phyloP scores from a whole-genome alignment of 2,797 vertebrate genomes.

The Clarias pachynema region DNA sequence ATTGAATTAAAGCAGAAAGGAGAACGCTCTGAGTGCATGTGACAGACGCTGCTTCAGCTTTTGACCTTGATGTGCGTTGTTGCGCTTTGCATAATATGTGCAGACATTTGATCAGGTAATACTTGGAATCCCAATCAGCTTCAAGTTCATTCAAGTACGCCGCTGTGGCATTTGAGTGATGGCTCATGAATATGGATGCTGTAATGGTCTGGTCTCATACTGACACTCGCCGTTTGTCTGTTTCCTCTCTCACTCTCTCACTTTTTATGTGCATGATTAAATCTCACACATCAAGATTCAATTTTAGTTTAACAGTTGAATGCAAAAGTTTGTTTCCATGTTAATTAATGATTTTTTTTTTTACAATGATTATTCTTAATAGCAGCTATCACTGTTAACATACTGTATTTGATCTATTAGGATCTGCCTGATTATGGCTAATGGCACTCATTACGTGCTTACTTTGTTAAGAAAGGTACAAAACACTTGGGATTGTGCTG shows the following conservation, averaged over 20 bases:
- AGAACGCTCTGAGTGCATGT: no score
- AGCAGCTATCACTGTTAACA: not conserved
- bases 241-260: conserved; percentile 19
- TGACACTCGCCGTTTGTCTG: not conserved
- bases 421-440: not conserved
- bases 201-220: not conserved
- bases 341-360: not conserved
- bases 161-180: conserved; percentile 37
- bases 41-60: not conserved
- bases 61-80: not conserved
- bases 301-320: not conserved
- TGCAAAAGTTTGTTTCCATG: not conserved
- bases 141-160: conserved; percentile 6
- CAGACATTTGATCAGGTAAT: conserved; percentile 6
- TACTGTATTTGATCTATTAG: not conserved
- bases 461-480: not conserved
- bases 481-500: not conserved
- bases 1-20: not conserved
- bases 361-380: not conserved
- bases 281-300: not conserved
- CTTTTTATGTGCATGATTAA: not conserved
- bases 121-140: conserved; percentile 14
- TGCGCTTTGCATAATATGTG: not conserved
- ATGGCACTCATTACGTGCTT: not conserved
- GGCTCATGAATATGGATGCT: conserved; percentile 46